Base-by-base conservation (phyloP, 2,888 invertebrate species). In the Pachliopta kotzebuea region DNA sequence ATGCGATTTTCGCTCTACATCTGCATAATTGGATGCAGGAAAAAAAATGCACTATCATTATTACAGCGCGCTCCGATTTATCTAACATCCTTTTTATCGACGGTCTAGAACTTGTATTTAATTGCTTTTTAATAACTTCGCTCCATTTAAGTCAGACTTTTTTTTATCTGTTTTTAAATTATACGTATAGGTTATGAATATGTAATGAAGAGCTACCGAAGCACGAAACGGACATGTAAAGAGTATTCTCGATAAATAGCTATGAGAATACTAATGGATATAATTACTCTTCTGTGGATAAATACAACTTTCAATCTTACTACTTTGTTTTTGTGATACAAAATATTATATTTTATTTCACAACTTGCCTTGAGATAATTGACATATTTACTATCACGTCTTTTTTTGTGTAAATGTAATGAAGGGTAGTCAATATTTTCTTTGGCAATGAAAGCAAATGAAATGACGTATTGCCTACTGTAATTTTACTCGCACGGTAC, bases 401-500 rank as follows among this genome's bases (percentile, higher is more conserved):
- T n/a, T n/a, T n/a, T n/a, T n/a, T n/a, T n/a, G n/a, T n/a, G n/a
- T n/a, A n/a, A n/a, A n/a, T n/a, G n/a, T n/a, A n/a, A n/a, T n/a
- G 11, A 11, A 1, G 8, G 14, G 11, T 37, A 37, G 14, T 37
- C 14, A 37, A 37, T 37, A 37, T 3, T 37, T 37, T 37, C 4
- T 9, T 37, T 11, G 11, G 7, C 49, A 64, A 59, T 37, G 23
- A 49, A 59, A 62, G 52, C 63, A 69, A 67, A 63, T 65, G 66
- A 68, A 65, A 59, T 54, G 56, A 57, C 50, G 42, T n/a, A 55
- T 29, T 56, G 54, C 21, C 31, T 50, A 56, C 66, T 58, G 62
- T 56, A 60, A n/a, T 50, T n/a, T 59, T 54, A 55, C 57, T 60
- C n/a, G 60, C 66, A 59, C 55, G 26, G 37, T 66, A 73, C 73